Conservation (phyloP, 23 tunicate species). For the Styela clava region DNA sequence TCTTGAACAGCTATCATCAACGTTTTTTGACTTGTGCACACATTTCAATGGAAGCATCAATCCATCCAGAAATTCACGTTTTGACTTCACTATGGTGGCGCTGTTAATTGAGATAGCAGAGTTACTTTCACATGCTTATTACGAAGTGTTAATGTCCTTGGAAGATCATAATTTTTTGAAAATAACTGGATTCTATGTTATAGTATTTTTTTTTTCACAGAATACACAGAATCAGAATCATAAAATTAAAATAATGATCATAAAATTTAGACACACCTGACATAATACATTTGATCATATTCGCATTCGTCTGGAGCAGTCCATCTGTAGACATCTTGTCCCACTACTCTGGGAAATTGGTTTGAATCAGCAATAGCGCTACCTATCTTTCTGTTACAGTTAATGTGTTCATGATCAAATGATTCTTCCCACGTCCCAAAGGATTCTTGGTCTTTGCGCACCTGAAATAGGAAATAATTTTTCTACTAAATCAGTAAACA, state of each 20-base stretch:
- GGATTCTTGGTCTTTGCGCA: constrained; percentile 13
- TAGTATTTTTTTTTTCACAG: too few species aligned
- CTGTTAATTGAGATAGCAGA: too few species aligned
- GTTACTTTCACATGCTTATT: too few species aligned
- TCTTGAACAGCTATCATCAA: constrained; percentile 21
- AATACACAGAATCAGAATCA: too few species aligned
- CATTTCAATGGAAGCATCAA: constrained; percentile 27
- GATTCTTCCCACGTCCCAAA: constrained; percentile 11
- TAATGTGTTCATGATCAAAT: not conserved
- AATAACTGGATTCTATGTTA: too few species aligned
- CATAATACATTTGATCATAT: constrained; percentile 7
- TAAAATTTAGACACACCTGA: constrained; percentile 8
- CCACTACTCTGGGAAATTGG: constrained; percentile 5
- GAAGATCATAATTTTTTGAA: too few species aligned
- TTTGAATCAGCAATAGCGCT: constrained; percentile 20
- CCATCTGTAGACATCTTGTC: constrained; percentile 18
- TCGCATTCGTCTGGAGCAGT: constrained; percentile 22
- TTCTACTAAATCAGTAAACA: too few species aligned
- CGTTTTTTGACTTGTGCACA: not conserved
- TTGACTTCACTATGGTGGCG: constrained; percentile 18
- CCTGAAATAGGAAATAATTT: constrained; percentile 9
- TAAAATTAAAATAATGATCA: too few species aligned
- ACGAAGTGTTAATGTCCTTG: too few species aligned
- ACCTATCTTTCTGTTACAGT: constrained; percentile 14
- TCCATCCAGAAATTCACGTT: constrained; percentile 26